Percentiles rank a stretch among this genome's conserved stretches.
Conservation (phyloP, 2,888 invertebrate species). For the Amphimallon solstitiale region DNA sequence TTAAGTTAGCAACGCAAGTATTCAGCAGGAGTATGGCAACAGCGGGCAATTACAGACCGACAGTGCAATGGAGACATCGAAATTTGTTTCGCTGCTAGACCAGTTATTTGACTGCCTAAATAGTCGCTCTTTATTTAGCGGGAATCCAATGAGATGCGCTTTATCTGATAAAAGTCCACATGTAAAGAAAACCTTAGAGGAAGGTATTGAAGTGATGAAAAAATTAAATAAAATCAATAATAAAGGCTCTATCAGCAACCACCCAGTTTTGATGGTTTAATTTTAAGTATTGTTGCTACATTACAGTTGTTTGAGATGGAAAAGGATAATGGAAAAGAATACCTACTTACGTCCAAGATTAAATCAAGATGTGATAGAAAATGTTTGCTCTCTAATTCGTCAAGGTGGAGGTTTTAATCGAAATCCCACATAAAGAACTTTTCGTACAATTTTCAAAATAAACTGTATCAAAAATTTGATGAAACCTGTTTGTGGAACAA, state of each 20-base stretch:
- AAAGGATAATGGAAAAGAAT: too few relatives aligned
- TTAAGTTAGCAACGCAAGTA: constrained; percentile 20
- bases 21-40: constrained; percentile 15
- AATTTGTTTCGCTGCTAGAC: constrained; percentile 5
- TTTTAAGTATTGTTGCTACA: constrained; percentile 11
- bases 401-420: constrained; percentile 25
- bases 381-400: constrained; percentile 16
- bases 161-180: background rate
- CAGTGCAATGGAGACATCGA: too few relatives aligned
- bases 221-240: background rate
- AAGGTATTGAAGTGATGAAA: background rate
- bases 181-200: background rate
- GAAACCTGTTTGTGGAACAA: too few relatives aligned
- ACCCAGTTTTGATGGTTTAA: constrained; percentile 2
- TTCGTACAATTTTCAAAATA: too few relatives aligned
- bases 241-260: background rate
- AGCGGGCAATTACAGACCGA: background rate
- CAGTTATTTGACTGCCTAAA: constrained; percentile 12
- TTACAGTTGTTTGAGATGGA: too few relatives aligned
- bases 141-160: constrained; percentile 1
- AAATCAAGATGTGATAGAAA: constrained; percentile 15
- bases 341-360: constrained; percentile 16
- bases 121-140: background rate
- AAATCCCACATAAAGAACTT: constrained; percentile 13
- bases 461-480: too few relatives aligned